Evolutionary conservation across 2,113 vertebrate genomes (phyloP).

Genomic region (Crotophaga sulcirostris): DNA sequence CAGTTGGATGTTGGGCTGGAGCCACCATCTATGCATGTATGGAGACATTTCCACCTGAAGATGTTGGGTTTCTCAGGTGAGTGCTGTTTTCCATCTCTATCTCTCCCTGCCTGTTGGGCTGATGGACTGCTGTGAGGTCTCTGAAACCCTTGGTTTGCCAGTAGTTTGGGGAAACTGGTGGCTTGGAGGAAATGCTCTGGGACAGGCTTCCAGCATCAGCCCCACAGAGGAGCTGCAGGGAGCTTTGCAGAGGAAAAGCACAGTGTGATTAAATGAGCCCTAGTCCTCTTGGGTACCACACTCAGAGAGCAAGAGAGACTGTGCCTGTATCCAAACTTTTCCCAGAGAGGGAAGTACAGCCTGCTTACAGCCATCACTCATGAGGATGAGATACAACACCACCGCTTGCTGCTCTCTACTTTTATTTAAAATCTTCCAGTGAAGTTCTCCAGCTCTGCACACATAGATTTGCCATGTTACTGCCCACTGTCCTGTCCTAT

Average conservation of each 20-base stretch:
- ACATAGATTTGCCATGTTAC: fast-evolving
- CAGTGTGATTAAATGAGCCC: not conserved
- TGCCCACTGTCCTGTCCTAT: not conserved
- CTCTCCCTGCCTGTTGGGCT: not conserved
- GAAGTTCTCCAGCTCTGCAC: not conserved
- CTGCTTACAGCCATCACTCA: not conserved
- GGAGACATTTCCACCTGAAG: not conserved
- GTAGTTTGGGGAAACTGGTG: not conserved
- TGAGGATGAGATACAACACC: not conserved
- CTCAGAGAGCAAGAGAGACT: not conserved
- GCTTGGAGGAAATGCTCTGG: not conserved
- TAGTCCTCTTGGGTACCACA: not conserved
- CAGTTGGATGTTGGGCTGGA: not conserved
- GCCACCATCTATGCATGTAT: not conserved
- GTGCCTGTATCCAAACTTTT: not conserved
- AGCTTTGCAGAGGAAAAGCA: not conserved
- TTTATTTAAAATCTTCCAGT: not conserved
- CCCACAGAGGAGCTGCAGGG: not conserved
- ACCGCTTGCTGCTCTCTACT: not conserved
- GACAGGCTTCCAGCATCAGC: not conserved
- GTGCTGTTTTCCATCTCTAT: not conserved
- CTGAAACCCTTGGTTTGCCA: not conserved
- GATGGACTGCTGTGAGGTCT: not conserved
- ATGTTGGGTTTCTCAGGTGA: not conserved
- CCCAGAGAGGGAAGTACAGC: not conserved